Percentiles rank a stretch among this genome's conserved stretches.
Evolutionary conservation across 2,888 invertebrate species (phyloP).

Genomic region (Phragmatobia fuliginosa): DNA sequence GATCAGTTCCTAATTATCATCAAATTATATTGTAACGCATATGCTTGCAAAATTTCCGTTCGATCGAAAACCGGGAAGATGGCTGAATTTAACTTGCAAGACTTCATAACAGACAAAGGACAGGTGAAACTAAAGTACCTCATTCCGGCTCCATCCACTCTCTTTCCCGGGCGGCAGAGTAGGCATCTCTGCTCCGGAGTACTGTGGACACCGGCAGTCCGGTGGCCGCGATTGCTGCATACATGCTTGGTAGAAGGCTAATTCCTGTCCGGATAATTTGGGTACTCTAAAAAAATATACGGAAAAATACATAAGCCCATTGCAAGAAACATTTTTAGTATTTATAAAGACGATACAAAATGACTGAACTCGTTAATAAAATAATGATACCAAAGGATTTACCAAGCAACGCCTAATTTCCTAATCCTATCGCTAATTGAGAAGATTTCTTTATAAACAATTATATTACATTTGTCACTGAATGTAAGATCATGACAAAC

Average conservation of each 20-base stretch:
- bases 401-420: neutral
- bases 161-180: constrained; percentile 74
- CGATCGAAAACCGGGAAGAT: too few relatives aligned
- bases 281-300: constrained; percentile 55
- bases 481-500: too few relatives aligned
- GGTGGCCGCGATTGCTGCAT: constrained; percentile 75
- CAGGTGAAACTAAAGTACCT: too few relatives aligned
- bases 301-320: neutral
- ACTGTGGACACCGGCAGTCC: constrained; percentile 79
- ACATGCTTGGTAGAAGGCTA: constrained; percentile 81
- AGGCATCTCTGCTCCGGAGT: constrained; percentile 70
- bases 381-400: neutral
- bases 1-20: too few relatives aligned
- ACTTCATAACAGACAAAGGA: too few relatives aligned
- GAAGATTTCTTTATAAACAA: too few relatives aligned
- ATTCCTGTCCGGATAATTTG: constrained; percentile 72
- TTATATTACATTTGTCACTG: too few relatives aligned
- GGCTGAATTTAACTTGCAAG: too few relatives aligned
- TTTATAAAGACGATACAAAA: neutral
- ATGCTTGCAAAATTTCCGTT: too few relatives aligned
- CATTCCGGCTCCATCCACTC: constrained; percentile 78
- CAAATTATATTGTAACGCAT: too few relatives aligned
- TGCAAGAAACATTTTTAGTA: neutral
- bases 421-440: too few relatives aligned
- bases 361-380: neutral